Evolutionary conservation across 2,797 vertebrate genomes (phyloP).

Genomic region (Discoglossus pictus): DNA sequence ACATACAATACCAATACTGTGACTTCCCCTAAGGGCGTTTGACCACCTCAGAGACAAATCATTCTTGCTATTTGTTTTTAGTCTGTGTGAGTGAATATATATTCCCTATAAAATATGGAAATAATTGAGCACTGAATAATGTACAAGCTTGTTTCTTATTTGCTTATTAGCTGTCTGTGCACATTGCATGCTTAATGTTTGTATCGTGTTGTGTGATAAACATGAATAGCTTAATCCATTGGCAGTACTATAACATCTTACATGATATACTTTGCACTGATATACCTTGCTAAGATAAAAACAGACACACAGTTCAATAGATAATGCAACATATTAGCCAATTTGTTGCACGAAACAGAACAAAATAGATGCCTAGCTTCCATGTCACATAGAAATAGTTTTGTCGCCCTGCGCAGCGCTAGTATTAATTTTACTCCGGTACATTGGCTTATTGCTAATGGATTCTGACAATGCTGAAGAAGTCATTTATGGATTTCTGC

Average conservation of each 20-base stretch:
- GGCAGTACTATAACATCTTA: slow-evolving; percentile 32
- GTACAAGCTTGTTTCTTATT: no score
- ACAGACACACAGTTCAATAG: slow-evolving; percentile 21
- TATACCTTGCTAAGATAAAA: slow-evolving; percentile 18
- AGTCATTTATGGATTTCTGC: slow-evolving; percentile 38
- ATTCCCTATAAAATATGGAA: no score
- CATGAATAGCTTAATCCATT: slow-evolving; percentile 32
- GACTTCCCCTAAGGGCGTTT: no score
- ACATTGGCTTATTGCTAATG: slow-evolving; percentile 40
- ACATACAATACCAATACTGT: no score
- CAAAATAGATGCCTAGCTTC: no score
- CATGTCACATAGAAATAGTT: no score
- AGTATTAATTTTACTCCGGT: slow-evolving; percentile 35
- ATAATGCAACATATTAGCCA: slow-evolving; percentile 36
- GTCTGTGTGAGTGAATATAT: no score
- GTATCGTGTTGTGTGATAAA: slow-evolving; percentile 4
- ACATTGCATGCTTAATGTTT: slow-evolving; percentile 9
- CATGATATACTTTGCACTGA: slow-evolving; percentile 16
- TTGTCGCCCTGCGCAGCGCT: no score
- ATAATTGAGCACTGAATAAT: no score
- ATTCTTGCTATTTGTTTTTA: no score
- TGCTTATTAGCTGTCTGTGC: slow-evolving; percentile 11
- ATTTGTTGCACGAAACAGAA: slow-evolving; percentile 13
- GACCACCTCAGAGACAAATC: no score
- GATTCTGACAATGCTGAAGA: slow-evolving; percentile 34